Evolutionary conservation across 2,888 invertebrate species (phyloP), one percentile per base, ranked within the genome.

Genomic region (Boloria selene): DNA sequence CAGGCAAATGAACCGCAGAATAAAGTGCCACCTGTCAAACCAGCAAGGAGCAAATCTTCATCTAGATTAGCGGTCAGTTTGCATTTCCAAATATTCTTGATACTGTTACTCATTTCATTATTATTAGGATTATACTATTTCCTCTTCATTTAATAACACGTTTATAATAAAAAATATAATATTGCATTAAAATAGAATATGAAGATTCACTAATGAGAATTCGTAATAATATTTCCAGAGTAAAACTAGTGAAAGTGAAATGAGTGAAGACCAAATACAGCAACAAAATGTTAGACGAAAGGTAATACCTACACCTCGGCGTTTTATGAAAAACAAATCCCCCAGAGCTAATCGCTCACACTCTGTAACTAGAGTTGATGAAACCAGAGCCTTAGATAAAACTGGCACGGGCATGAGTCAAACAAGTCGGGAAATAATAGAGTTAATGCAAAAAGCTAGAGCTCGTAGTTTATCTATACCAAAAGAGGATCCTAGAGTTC

Each of bases 241-340:
- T 85, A 92, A 91, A 79, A 93, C 92, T 85, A 93, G 93, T 92
- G 93, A 93, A 81, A 93, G 93, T 89, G 93, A 93, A 81, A 92
- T 93, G 93, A 93, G 93, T 86, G 93, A 92, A 77, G 93, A 92
- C 79, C 89, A 87, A 80, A 76, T 72, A 68, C 79, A 77, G 70
- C 84, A 85, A 75, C 83, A 81, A 70, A 82, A 78, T 76, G 68
- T 74, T 67, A 89, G 81, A 75, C 90, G 92, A 59, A 93, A 84
- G 79, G 82, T 84, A 58, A 79, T 85, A 64, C 88, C 92, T 49
- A 88, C 86, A 22, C 91, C 92, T 69, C 84, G 90, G 49, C 80
- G 92, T 54, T 91, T 88, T 72, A 80, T 86, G 54, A 90, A 82
- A 79, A 90, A 87, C 69, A 85, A 82, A 80, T 88, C 89, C 50